phyloP scores from a whole-genome alignment of 2,113 vertebrate species.

The Cercopithecus mona region DNA sequence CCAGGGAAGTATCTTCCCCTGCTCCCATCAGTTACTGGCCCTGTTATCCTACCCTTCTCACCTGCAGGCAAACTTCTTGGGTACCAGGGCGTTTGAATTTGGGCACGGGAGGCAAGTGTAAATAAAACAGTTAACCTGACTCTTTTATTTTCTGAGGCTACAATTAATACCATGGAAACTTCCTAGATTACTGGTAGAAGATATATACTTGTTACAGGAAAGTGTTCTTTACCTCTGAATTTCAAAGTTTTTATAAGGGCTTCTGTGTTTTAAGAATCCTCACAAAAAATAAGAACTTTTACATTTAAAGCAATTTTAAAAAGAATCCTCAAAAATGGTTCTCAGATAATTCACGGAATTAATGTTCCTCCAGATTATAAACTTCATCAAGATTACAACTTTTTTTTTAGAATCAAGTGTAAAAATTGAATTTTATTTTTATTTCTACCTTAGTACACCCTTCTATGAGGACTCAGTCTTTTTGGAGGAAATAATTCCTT shows the following conservation, averaged over 20 bases:
- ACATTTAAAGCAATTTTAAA: too few relatives aligned
- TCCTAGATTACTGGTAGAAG: background rate
- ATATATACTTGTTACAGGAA: background rate
- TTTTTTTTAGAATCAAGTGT: background rate
- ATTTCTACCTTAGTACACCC: background rate
- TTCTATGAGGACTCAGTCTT: background rate
- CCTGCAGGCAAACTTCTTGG: background rate
- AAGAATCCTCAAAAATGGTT: background rate
- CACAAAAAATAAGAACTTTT: too few relatives aligned
- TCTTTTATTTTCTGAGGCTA: constrained; percentile 19
- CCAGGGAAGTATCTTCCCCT: background rate
- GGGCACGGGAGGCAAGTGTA: background rate
- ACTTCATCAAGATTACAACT: background rate
- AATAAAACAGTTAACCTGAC: background rate
- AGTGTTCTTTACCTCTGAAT: background rate
- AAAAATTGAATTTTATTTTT: constrained; percentile 45
- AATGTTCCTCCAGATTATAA: background rate
- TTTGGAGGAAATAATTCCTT: background rate
- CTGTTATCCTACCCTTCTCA: background rate
- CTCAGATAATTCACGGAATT: constrained; percentile 1
- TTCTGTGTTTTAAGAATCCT: background rate
- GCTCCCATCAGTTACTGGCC: background rate
- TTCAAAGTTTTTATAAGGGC: background rate
- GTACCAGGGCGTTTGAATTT: background rate
- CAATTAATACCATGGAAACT: background rate